Evolutionary conservation across 1,140 invertebrate genomes (phyloP), one percentile per base, ranked within the genome.

Genomic region (Papilio glaucus): DNA sequence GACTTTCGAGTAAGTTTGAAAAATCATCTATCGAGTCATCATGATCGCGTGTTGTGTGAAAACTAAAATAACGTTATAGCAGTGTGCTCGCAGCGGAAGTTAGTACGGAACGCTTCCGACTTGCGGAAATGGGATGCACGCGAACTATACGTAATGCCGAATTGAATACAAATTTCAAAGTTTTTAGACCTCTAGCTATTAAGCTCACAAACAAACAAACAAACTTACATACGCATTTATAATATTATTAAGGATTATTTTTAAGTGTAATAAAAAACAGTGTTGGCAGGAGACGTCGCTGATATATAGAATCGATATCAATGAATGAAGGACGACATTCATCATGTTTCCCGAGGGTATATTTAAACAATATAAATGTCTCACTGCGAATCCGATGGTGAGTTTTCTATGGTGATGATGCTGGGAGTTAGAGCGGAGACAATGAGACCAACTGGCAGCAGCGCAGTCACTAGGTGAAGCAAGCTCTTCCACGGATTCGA

Each of bases 371-470:
- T 49, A 49, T 24, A 24, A 24, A 6, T 18, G 24, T 57, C 86
- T 85, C 29, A 88, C 86, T 71, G 71, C 0, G 69, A 73, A 4
- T 78, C 75, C 29, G 79, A 76, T n/a, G n/a, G n/a, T 8, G 87
- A 84, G 57, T 65, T 75, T 4, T 89, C 76, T 12, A 95, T 86
- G 61, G 89, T 94, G 72, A 95, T 90, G 72, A 95, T 81, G 62
- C 83, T 93, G 4, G 94, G 94, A 0, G 94, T 94, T 39, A 95
- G 83, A 0, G 94, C 94, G 18, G 94, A 94, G 26, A 95, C 89
- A 73, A 95, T 90, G 38, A 95, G 83, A 0, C 94, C 94, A 12
- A 94, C 93, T 0, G 94, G 94, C 57, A 95, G 86, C 74, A 94
- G 86, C 21, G 94, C 92, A 4, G 94, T 93, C 61, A 94, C 82